A percentile compares a stretch with the other conserved stretches of the same genome.
Evolutionary conservation across 2,888 invertebrate species (phyloP).

Genomic region (Syrphus vitripennis): DNA sequence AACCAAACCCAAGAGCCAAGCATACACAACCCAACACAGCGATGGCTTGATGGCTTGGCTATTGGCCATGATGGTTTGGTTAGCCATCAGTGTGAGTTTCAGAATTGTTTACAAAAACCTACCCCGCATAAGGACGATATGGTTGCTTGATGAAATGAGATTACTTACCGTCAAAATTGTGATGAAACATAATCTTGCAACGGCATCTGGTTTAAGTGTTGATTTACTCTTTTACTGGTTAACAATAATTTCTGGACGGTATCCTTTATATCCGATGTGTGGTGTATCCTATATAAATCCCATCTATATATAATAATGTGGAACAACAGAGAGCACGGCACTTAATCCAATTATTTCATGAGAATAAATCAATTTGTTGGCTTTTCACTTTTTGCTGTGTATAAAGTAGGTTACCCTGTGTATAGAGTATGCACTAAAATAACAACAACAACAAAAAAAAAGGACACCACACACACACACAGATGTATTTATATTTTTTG

Average conservation of each 20-base stretch:
- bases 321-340: slow-evolving; percentile 52
- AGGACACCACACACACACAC: not conserved
- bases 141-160: slow-evolving; percentile 31
- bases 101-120: slow-evolving; percentile 44
- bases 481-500: too few species aligned
- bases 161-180: slow-evolving; percentile 63
- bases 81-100: not conserved
- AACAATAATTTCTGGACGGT: slow-evolving; percentile 65
- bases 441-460: not conserved
- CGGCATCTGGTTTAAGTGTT: slow-evolving; percentile 45
- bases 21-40: not conserved
- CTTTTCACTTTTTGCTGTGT: slow-evolving; percentile 49
- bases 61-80: not conserved
- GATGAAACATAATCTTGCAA: slow-evolving; percentile 34
- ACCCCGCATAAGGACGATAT: slow-evolving; percentile 9
- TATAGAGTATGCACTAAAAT: slow-evolving; percentile 2
- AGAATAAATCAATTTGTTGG: slow-evolving; percentile 71
- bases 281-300: slow-evolving; percentile 65
- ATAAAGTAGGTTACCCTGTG: not conserved
- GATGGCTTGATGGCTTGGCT: not conserved
- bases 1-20: not conserved
- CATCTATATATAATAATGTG: slow-evolving; percentile 33
- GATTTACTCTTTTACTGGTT: slow-evolving; percentile 43
- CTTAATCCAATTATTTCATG: slow-evolving; percentile 70
- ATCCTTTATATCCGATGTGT: slow-evolving; percentile 62